These are phyloP conservation scores for Lateolabrax maculatus DNA, from an alignment of 2,797 vertebrate genomes.

Conservation along the genomic window DNA sequence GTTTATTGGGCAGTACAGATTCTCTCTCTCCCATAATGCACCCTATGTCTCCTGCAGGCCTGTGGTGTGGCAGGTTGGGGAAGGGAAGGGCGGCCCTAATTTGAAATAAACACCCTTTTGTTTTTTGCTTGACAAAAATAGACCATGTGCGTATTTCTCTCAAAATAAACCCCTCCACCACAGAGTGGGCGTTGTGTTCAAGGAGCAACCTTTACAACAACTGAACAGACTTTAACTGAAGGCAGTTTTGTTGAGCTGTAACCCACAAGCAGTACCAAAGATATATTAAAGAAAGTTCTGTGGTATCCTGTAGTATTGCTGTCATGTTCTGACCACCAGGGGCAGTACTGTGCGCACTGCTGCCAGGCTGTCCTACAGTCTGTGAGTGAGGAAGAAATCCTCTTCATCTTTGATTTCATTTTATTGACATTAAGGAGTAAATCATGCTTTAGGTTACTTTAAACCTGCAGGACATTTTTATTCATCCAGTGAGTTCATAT, in stretches of 20 bases:
- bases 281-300: neutral
- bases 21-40: conserved; percentile 1
- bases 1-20: neutral
- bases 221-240: neutral
- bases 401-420: no score
- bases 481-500: no score
- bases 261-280: neutral
- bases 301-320: neutral
- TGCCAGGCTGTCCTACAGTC: no score
- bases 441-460: no score
- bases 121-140: conserved; percentile 4
- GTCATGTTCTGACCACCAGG: neutral
- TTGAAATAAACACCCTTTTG: conserved; percentile 5
- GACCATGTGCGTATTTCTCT: neutral
- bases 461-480: no score
- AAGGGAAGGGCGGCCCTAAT: neutral
- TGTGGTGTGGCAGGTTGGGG: neutral
- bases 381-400: no score
- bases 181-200: no score
- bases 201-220: neutral
- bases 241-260: neutral
- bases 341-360: neutral
- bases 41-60: neutral
- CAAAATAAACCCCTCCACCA: neutral
- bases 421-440: no score